Base-by-base conservation (phyloP, 2,797 vertebrate genomes). In the Halcyon smyrnensis region DNA sequence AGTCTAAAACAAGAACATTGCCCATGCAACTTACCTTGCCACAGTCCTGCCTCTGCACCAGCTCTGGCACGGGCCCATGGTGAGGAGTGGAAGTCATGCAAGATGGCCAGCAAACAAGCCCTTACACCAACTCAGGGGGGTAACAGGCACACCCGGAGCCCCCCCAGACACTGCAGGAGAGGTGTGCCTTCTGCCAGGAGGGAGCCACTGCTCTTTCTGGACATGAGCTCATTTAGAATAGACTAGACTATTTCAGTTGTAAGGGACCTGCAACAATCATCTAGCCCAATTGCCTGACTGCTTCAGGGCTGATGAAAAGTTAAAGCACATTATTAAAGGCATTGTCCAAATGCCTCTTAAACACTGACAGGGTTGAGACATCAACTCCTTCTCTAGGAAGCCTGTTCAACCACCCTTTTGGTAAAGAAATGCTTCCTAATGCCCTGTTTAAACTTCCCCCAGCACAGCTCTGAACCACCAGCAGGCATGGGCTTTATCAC, bases 401-500 rank as follows among this genome's bases (percentile, higher is more conserved):
- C 11, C 7, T 8, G 4, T 30, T 63, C 28, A 45, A 27, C 46
- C n/a, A 6, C 11, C 8, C 18, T 30, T 36, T 50, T 4, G 7
- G 3, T 37, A 56, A 51, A 76, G 12, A 57, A 77, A 46, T 19
- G 2, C 11, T 57, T 41, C 24, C 65, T 19, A 8, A 32, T 0
- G 2, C 3, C 9, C 10, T 3, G 12, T 28, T 12, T 32, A 30
- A 53, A 30, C 3, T 28, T 5, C 24, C 19, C 15, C 16, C 17
- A 5, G 20, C 62, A 19, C 11, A 69, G 19, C 19, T 48, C 14
- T 43, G 19, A 59, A 15, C 14, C 12, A 11, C 25, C 6, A 50
- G 24, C 51, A 74, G 9, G 6, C 9, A n/a, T 0, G 0, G 2
- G 1, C 15, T 32, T 39, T 51, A 2, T 23, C 24, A 5, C 12